phyloP scores from a whole-genome alignment of 2,888 invertebrate genomes.

The Hoplodrina ambigua region DNA sequence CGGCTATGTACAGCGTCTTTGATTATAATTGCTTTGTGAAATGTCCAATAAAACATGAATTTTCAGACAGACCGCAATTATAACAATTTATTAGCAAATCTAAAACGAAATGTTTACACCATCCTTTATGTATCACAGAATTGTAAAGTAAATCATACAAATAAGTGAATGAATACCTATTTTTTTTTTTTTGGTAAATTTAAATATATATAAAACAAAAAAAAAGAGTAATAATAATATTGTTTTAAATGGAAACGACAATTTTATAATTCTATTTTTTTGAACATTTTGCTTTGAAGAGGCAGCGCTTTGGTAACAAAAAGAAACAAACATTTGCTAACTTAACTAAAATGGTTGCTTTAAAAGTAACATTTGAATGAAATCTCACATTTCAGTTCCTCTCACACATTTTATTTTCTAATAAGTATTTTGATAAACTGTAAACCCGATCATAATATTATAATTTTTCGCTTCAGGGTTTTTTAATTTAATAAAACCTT shows the following conservation, averaged over 20 bases:
- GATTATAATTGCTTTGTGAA: constrained; percentile 63
- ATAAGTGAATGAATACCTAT: constrained; percentile 46
- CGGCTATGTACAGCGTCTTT: constrained; percentile 85
- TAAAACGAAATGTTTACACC: constrained; percentile 49
- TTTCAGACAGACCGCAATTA: constrained; percentile 48
- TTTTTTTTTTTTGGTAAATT: constrained; percentile 54
- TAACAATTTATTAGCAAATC: constrained; percentile 37
- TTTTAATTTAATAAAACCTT: too few species aligned
- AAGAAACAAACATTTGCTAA: not conserved
- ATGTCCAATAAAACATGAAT: constrained; percentile 57
- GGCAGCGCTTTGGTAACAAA: constrained; percentile 46
- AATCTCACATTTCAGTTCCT: not conserved
- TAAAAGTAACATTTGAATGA: too few species aligned
- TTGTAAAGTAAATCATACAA: constrained; percentile 52
- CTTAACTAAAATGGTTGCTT: too few species aligned
- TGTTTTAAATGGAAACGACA: constrained; percentile 36
- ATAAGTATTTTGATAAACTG: not conserved
- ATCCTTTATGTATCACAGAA: constrained; percentile 68
- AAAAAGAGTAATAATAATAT: constrained; percentile 17
- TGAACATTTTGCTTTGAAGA: constrained; percentile 33
- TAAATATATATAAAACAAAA: constrained; percentile 42
- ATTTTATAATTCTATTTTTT: constrained; percentile 49
- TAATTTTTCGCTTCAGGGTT: not conserved
- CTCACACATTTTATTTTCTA: not conserved
- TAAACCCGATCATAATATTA: not conserved